phyloP scores from a whole-genome alignment of 2,113 vertebrate genomes.

The Meles meles region DNA sequence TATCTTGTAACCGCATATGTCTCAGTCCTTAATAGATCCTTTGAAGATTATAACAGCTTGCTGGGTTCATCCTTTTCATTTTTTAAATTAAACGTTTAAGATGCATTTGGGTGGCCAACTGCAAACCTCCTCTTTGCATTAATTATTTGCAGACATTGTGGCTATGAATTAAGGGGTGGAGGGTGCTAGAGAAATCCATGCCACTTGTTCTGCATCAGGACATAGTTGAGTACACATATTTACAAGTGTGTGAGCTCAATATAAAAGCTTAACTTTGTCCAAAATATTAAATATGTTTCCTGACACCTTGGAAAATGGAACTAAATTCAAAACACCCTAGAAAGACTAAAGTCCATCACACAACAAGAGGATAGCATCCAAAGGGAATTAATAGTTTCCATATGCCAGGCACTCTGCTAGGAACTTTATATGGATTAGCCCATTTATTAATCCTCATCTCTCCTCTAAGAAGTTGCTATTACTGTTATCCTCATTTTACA shows the following conservation, averaged over 20 bases:
- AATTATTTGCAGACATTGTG: conserved; percentile 55
- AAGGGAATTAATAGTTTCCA: not conserved
- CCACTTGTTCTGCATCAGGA: conserved; percentile 6
- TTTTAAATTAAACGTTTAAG: conserved; percentile 41
- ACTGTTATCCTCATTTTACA: not conserved
- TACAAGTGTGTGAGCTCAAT: conserved; percentile 11
- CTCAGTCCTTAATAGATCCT: not conserved
- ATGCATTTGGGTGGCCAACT: conserved; percentile 38
- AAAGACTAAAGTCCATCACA: conserved; percentile 8
- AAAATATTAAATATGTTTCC: conserved; percentile 36
- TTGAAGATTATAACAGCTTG: conserved; percentile 48
- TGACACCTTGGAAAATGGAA: conserved; percentile 38
- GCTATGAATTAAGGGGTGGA: not conserved
- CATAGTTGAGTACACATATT: not conserved
- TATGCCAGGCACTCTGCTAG: not conserved
- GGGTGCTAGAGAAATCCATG: not conserved
- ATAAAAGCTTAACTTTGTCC: conserved; percentile 29
- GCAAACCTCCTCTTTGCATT: conserved; percentile 12
- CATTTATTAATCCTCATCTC: not conserved
- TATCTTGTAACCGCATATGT: conserved; percentile 18
- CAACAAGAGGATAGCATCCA: not conserved
- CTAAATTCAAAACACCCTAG: conserved; percentile 1
- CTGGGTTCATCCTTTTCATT: conserved; percentile 23
- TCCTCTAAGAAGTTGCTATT: not conserved
- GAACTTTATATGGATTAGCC: not conserved